Evolutionary conservation across 1,140 invertebrate species (phyloP).

Genomic region (Holotrichia oblita): DNA sequence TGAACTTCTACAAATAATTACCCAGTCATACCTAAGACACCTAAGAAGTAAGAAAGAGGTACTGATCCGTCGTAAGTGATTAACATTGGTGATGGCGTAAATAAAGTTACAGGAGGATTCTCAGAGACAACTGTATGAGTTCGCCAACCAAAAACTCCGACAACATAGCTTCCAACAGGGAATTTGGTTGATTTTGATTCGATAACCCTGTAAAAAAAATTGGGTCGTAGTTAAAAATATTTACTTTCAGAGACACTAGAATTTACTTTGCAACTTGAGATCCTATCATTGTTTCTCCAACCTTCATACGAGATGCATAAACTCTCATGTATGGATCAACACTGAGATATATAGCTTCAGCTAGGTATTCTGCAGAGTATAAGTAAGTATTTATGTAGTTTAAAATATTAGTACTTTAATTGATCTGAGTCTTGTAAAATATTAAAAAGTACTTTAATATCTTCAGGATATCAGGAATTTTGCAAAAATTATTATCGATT

Average conservation of each 20-base stretch:
- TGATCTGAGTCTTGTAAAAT: too few species aligned
- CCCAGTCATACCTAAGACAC: constrained; percentile 68
- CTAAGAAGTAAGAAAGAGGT: constrained; percentile 63
- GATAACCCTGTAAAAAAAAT: constrained; percentile 52
- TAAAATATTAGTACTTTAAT: too few species aligned
- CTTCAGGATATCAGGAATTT: too few species aligned
- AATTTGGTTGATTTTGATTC: constrained; percentile 62
- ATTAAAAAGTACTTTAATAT: too few species aligned
- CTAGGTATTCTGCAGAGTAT: too few species aligned
- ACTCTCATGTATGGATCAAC: constrained; percentile 76
- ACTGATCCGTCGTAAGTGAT: constrained; percentile 62
- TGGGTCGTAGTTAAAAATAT: too few species aligned
- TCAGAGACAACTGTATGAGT: constrained; percentile 63
- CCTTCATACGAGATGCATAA: constrained; percentile 54
- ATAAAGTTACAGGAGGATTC: constrained; percentile 31
- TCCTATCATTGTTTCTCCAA: too few species aligned
- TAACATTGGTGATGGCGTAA: constrained; percentile 45
- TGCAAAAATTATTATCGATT: too few species aligned
- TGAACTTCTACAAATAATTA: too few species aligned
- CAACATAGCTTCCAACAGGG: constrained; percentile 62
- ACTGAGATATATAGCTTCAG: constrained; percentile 58
- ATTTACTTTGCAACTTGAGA: too few species aligned
- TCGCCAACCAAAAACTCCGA: constrained; percentile 66
- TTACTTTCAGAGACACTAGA: too few species aligned
- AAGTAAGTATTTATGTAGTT: too few species aligned